Conservation (phyloP, 1,140 invertebrate species). For the Teleogryllus occipitalis region DNA sequence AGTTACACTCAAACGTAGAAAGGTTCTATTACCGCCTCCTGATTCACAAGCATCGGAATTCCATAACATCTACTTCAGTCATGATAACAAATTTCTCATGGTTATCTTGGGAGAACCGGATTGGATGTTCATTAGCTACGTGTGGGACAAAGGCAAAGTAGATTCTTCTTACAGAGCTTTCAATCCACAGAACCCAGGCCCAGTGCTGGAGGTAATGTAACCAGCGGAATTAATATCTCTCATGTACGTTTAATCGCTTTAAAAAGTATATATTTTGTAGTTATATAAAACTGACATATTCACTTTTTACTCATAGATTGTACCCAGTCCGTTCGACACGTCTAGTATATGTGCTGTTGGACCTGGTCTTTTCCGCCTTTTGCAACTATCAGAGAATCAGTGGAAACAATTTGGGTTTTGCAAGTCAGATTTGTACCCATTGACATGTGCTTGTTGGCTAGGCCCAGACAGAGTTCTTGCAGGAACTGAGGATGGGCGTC, state of each 20-base stretch:
- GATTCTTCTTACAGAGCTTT: conserved; percentile 63
- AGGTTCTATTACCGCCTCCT: conserved; percentile 48
- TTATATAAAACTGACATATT: too few species aligned
- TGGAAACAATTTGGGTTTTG: conserved; percentile 76
- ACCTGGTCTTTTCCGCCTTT: conserved; percentile 60
- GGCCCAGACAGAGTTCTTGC: conserved; percentile 65
- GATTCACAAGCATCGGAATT: conserved; percentile 46
- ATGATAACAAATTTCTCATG: conserved; percentile 67
- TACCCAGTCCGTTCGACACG: conserved; percentile 67
- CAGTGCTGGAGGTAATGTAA: conserved; percentile 16
- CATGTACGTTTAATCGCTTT: too few species aligned
- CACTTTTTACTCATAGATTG: conserved; percentile 36
- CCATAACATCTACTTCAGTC: conserved; percentile 64
- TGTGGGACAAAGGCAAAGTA: conserved; percentile 76
- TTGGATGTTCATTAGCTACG: conserved; percentile 70
- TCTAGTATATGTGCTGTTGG: conserved; percentile 67
- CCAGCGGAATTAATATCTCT: neutral
- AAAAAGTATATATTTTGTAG: too few species aligned
- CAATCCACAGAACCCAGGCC: conserved; percentile 35
- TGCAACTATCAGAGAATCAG: conserved; percentile 67
- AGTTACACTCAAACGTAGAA: conserved; percentile 48
- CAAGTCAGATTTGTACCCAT: conserved; percentile 65
- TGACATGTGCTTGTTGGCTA: conserved; percentile 61
- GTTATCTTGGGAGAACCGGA: conserved; percentile 71
- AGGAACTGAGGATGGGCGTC: conserved; percentile 60